Base-by-base conservation (phyloP, 2,888 invertebrate genomes). In the Netelia fuscicornis region DNA sequence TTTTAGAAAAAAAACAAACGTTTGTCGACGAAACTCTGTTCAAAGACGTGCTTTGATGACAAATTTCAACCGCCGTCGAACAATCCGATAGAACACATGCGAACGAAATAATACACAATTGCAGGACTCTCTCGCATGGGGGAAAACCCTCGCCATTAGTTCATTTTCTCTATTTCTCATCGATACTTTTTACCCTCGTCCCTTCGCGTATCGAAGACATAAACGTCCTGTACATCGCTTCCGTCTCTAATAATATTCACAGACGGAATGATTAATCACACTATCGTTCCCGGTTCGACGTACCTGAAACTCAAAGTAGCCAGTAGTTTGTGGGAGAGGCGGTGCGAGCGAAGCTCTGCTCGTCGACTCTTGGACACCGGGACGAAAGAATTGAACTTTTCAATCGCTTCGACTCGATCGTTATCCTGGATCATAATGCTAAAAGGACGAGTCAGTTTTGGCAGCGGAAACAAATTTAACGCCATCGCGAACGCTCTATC, bases 401-500 rank as follows among this genome's bases (percentile, higher is more conserved):
- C 30, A 30, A 30, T 30, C 30, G 30, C 30, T 5, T 30, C 30
- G 0, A 30, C 30, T 30, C 30, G 30, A 30, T 5, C 30, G 5
- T 30, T 30, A 30, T 30, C 30, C 30, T 30, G 30, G 5, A 30
- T 30, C 2, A 30, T 5, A 30, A 30, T 30, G 30, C 3, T 30
- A 30, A 30, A 30, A 30, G 5, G 30, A 30, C 30, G 30, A 30
- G 30, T 90, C 88, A 67, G 89, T 77, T 90, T 90, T 42, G 68
- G 52, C 52, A 87, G 10, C 3, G 20, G 86, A 5, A 90, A 86
- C 82, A 74, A 72, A 20, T 79, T 89, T 1, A 90, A 90, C 48
- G 77, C 70, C 0, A 9, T 88, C 1, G 8, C 86, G 0, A 91
- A 90, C 58, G 13, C 23, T 0, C 0, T 89, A 0, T 88, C 90